Evolutionary conservation across 2,113 vertebrate genomes (phyloP).

Genomic region (Atrichornis clamosus): DNA sequence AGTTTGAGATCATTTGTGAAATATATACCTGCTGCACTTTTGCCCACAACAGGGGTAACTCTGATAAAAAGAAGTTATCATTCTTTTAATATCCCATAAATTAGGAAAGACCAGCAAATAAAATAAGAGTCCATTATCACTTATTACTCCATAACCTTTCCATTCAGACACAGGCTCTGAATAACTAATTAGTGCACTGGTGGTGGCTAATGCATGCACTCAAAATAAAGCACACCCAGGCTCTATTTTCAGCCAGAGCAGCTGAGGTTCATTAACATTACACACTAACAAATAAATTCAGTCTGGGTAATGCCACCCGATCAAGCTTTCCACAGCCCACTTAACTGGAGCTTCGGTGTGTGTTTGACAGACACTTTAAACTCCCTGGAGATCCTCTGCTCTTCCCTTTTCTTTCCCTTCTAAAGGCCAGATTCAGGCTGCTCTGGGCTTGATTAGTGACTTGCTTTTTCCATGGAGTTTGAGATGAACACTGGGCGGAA

Average conservation of each 20-base stretch:
- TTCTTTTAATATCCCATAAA: neutral
- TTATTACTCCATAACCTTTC: conserved; percentile 31
- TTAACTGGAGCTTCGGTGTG: conserved; percentile 5
- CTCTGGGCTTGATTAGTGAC: neutral
- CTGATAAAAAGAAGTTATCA: neutral
- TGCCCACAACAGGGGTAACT: neutral
- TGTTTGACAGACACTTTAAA: conserved; percentile 32
- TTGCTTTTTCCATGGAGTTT: neutral
- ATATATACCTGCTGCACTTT: neutral
- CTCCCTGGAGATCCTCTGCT: neutral
- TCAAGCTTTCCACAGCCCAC: conserved; percentile 31
- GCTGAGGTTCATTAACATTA: conserved; percentile 32
- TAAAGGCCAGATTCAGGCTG: neutral
- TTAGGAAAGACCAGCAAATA: neutral
- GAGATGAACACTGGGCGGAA: neutral
- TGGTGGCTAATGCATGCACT: conserved; percentile 33
- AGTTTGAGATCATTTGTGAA: neutral
- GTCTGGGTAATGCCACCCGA: neutral
- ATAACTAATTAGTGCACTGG: conserved; percentile 43
- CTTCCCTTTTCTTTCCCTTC: neutral
- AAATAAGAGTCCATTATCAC: neutral
- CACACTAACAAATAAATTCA: conserved; percentile 37
- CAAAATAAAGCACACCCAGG: conserved; percentile 15
- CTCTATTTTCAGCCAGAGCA: conserved; percentile 23
- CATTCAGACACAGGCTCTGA: conserved; percentile 1